Evolutionary conservation across 2,888 invertebrate species (phyloP).

Genomic region (Furcula furcula): DNA sequence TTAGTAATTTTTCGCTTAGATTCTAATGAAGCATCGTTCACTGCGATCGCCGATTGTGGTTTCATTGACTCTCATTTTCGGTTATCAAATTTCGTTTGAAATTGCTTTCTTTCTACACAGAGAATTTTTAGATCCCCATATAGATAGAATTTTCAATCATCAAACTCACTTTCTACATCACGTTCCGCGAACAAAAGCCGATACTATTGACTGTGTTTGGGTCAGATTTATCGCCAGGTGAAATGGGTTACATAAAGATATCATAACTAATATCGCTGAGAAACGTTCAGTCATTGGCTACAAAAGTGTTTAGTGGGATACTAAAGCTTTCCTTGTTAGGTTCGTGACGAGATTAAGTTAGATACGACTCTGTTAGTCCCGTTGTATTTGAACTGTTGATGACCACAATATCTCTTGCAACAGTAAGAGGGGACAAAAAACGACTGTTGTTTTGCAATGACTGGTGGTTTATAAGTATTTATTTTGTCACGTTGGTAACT

Average conservation of each 20-base stretch:
- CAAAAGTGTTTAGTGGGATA: conserved; percentile 50
- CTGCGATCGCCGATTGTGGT: conserved; percentile 33
- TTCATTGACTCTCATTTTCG: conserved; percentile 61
- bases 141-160: conserved; percentile 40
- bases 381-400: conserved; percentile 42
- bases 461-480: conserved; percentile 14
- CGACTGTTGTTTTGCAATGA: conserved; percentile 27
- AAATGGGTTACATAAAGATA: conserved; percentile 38
- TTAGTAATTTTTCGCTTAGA: conserved; percentile 10
- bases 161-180: conserved; percentile 60
- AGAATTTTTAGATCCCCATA: conserved; percentile 26
- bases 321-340: conserved; percentile 56
- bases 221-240: conserved; percentile 26
- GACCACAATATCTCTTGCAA: conserved; percentile 51
- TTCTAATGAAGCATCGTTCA: conserved; percentile 9
- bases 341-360: conserved; percentile 64
- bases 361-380: conserved; percentile 42
- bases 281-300: conserved; percentile 52
- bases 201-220: conserved; percentile 33
- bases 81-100: conserved; percentile 35
- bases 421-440: conserved; percentile 27
- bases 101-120: conserved; percentile 48
- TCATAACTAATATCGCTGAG: conserved; percentile 39
- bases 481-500: conserved; percentile 14
- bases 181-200: conserved; percentile 37